Percentiles rank a stretch among this genome's conserved stretches.
phyloP scores from a whole-genome alignment of 2,113 vertebrate genomes.

The Excalfactoria chinensis region DNA sequence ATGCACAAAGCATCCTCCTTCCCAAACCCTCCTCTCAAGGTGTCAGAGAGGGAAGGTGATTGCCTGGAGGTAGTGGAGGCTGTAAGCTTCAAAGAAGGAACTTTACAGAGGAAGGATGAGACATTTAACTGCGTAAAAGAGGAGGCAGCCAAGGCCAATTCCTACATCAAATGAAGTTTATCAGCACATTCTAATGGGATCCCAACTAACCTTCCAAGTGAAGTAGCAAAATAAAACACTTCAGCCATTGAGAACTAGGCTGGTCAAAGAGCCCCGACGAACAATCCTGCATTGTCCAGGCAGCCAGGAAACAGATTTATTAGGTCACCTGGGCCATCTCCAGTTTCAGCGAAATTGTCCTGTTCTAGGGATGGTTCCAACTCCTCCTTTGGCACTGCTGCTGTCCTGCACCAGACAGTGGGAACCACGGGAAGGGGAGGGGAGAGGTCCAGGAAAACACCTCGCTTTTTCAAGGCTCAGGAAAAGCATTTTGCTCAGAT shows the following conservation, averaged over 20 bases:
- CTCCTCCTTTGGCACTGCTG: background rate
- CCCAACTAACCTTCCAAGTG: conserved; percentile 38
- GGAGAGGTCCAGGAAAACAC: background rate
- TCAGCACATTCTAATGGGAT: conserved; percentile 11
- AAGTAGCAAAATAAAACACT: conserved; percentile 59
- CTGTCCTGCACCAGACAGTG: background rate
- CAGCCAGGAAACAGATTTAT: conserved; percentile 58
- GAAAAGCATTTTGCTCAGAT: background rate
- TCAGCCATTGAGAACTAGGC: conserved; percentile 43
- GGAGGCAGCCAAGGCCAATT: conserved; percentile 15
- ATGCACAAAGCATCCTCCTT: background rate
- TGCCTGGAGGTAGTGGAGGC: background rate
- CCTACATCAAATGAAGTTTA: background rate
- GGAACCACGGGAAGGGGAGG: background rate
- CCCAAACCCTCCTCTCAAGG: background rate
- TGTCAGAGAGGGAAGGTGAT: background rate
- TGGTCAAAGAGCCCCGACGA: conserved; percentile 36
- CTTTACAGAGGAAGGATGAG: background rate
- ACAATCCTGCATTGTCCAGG: conserved; percentile 24
- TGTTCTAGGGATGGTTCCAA: conserved; percentile 35
- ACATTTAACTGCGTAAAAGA: background rate
- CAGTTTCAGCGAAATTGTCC: conserved; percentile 41
- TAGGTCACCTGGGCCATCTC: conserved; percentile 54
- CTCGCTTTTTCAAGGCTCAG: background rate
- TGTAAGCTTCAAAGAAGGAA: background rate